These are phyloP conservation scores for Vultur gryphus DNA, from an alignment of 2,797 vertebrate species.

Conservation along the genomic window DNA sequence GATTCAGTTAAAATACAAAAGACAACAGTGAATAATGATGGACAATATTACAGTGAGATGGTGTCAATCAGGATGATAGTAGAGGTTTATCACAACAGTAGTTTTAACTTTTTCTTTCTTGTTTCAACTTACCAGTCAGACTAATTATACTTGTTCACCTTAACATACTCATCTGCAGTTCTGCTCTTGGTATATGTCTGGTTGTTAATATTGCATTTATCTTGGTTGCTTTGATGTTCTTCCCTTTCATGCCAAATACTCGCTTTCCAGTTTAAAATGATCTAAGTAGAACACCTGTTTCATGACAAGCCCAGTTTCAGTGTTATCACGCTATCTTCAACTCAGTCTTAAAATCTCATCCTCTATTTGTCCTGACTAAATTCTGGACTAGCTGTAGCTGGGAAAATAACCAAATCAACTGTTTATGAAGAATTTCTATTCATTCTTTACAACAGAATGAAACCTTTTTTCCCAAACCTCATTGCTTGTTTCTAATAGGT, in stretches of 20 bases:
- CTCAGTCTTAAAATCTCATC: background rate
- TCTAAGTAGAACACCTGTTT: background rate
- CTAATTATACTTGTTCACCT: background rate
- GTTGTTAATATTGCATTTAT: background rate
- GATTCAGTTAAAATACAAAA: background rate
- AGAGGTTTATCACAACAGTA: background rate
- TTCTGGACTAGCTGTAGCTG: background rate
- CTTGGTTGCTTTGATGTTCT: background rate
- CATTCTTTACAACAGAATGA: background rate
- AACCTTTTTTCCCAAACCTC: background rate
- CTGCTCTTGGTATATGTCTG: background rate
- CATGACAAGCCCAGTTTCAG: background rate
- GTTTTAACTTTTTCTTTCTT: background rate
- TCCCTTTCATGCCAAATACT: background rate
- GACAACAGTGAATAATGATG: background rate
- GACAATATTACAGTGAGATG: background rate
- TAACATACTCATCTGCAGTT: background rate
- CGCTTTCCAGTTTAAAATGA: background rate
- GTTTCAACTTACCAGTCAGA: background rate
- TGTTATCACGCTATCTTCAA: background rate
- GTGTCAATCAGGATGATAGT: background rate
- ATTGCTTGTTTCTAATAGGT: background rate
- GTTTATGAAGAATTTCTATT: background rate
- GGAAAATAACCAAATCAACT: background rate
- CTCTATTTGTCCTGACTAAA: background rate